These are phyloP conservation scores for Eurosta solidaginis DNA, from an alignment of 1,140 invertebrate genomes.

Conservation along the genomic window DNA sequence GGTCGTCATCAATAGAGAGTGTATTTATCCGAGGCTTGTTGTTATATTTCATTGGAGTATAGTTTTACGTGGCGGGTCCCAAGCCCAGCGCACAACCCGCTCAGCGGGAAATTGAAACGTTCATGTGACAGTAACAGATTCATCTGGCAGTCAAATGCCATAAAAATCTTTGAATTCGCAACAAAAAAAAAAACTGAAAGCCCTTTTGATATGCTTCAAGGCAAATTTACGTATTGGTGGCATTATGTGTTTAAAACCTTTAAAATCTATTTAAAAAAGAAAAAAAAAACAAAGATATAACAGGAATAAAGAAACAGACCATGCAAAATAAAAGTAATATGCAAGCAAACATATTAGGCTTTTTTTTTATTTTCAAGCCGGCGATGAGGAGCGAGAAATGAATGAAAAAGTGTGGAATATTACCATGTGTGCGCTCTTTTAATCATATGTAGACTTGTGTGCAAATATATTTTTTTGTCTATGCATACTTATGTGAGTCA, in stretches of 20 bases:
- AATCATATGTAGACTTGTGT: no score
- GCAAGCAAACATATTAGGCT: background rate
- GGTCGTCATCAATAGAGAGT: no score
- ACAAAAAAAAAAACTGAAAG: background rate
- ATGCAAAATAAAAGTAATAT: background rate
- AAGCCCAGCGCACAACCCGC: no score
- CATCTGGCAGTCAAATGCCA: background rate
- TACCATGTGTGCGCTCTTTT: no score
- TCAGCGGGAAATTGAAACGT: background rate
- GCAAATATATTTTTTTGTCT: no score
- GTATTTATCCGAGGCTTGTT: no score
- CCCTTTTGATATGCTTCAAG: background rate
- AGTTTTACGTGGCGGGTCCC: no score
- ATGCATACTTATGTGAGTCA: no score
- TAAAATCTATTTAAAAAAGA: no score
- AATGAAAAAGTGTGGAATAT: no score
- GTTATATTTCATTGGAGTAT: no score
- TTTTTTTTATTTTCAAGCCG: background rate
- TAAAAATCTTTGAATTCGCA: background rate
- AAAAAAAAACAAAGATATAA: background rate
- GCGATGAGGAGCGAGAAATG: background rate
- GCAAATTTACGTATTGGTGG: background rate
- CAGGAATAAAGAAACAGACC: background rate
- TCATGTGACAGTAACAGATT: background rate
- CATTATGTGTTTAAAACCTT: background rate